Conservation (phyloP, 2,797 vertebrate species). For the Allenopithecus nigroviridis region DNA sequence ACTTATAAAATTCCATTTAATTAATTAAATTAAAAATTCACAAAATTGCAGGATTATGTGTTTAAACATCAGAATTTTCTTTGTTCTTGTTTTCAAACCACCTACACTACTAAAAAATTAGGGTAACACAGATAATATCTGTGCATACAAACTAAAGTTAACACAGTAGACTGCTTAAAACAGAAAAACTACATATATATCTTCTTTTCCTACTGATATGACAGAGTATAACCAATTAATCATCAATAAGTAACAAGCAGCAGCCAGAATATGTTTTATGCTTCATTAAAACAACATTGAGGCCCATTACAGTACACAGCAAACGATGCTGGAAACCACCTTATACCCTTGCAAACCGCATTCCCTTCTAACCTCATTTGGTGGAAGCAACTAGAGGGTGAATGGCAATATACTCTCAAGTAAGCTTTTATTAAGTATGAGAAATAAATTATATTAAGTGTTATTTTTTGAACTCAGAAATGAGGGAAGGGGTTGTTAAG, state of each 20-base stretch:
- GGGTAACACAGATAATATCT: background rate
- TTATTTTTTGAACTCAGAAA: constrained; percentile 73
- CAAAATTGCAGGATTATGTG: constrained; percentile 7
- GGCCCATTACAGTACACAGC: constrained; percentile 23
- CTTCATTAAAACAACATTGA: constrained; percentile 55
- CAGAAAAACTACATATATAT: background rate
- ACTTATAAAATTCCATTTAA: constrained; percentile 43
- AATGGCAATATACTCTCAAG: constrained; percentile 60
- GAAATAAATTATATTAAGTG: constrained; percentile 72
- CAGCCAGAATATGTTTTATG: constrained; percentile 47
- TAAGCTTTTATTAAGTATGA: constrained; percentile 68
- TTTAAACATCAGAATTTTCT: background rate
- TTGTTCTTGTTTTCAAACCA: background rate
- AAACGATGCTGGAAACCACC: constrained; percentile 54
- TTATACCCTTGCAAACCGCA: background rate
- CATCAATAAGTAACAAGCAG: constrained; percentile 25
- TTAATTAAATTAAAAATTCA: constrained; percentile 9
- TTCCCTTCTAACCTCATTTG: constrained; percentile 51
- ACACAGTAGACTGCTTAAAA: background rate
- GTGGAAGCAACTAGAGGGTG: constrained; percentile 22
- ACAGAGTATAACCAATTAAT: constrained; percentile 31
- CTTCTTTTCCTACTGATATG: background rate
- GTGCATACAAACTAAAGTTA: background rate
- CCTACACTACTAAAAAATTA: background rate
- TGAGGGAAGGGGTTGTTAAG: constrained; percentile 67